A percentile compares a stretch with the other conserved stretches of the same genome.
Conservation (phyloP, 1,140 invertebrate species). For the Marisa cornuarietis region DNA sequence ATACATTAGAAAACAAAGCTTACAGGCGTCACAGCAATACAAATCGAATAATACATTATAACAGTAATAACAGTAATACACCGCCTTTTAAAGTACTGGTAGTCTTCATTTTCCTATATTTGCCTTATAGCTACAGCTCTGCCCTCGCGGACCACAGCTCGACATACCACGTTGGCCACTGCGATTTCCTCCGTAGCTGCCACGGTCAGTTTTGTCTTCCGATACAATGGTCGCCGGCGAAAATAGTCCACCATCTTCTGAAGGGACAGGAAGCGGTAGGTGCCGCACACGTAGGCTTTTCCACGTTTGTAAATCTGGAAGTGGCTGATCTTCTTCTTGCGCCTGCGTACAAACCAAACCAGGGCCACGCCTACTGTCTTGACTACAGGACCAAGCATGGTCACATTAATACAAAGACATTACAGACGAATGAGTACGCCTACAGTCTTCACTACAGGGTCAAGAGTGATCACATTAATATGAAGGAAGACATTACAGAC, state of each 20-base stretch:
- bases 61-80: too few species aligned
- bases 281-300: slow-evolving; percentile 86
- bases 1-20: too few species aligned
- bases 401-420: background rate
- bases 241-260: slow-evolving; percentile 90
- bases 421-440: too few species aligned
- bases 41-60: too few species aligned
- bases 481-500: background rate
- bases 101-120: too few species aligned
- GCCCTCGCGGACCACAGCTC: too few species aligned
- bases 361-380: too few species aligned
- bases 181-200: slow-evolving; percentile 20
- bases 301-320: slow-evolving; percentile 91
- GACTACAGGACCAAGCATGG: background rate
- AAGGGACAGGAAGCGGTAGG: slow-evolving; percentile 88
- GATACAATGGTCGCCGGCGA: slow-evolving; percentile 65
- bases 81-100: too few species aligned
- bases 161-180: background rate
- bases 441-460: background rate
- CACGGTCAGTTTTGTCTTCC: slow-evolving; percentile 20
- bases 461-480: background rate
- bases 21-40: too few species aligned
- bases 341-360: slow-evolving; percentile 68
- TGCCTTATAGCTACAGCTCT: too few species aligned
- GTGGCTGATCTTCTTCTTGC: slow-evolving; percentile 91